These are phyloP conservation scores for Drosophila navojoa DNA, from an alignment of 1,140 invertebrate species.

Conservation along the genomic window DNA sequence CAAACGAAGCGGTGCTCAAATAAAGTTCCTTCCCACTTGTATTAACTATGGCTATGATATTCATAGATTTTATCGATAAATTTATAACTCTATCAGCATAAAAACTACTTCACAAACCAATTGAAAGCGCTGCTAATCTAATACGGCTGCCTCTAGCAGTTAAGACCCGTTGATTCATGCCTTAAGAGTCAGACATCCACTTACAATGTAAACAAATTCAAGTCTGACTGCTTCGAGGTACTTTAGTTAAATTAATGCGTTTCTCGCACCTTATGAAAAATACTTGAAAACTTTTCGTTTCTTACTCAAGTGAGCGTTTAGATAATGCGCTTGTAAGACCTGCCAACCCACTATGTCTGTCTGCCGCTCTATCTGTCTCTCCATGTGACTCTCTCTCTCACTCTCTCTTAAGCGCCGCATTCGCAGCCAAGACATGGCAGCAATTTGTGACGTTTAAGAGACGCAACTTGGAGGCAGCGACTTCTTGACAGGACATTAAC, in stretches of 20 bases:
- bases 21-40: too few species aligned
- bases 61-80: not conserved
- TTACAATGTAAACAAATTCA: conserved; percentile 31
- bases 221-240: conserved; percentile 15
- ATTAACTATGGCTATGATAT: not conserved
- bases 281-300: conserved; percentile 38
- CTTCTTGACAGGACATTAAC: conserved; percentile 81
- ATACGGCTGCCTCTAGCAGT: not conserved
- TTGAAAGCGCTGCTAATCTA: not conserved
- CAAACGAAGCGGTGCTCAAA: too few species aligned
- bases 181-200: not conserved
- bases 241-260: conserved; percentile 39
- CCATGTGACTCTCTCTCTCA: too few species aligned
- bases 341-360: not conserved
- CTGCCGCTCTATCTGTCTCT: not conserved
- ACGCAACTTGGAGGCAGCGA: conserved; percentile 71
- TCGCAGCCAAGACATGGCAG: conserved; percentile 34
- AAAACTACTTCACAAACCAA: not conserved
- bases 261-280: conserved; percentile 41
- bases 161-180: not conserved
- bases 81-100: not conserved
- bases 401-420: conserved; percentile 9
- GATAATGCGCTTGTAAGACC: conserved; percentile 67
- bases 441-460: conserved; percentile 79
- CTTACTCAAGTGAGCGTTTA: conserved; percentile 36